These are phyloP conservation scores for Pissodes strobi DNA, from an alignment of 1,140 invertebrate species.

Conservation along the genomic window DNA sequence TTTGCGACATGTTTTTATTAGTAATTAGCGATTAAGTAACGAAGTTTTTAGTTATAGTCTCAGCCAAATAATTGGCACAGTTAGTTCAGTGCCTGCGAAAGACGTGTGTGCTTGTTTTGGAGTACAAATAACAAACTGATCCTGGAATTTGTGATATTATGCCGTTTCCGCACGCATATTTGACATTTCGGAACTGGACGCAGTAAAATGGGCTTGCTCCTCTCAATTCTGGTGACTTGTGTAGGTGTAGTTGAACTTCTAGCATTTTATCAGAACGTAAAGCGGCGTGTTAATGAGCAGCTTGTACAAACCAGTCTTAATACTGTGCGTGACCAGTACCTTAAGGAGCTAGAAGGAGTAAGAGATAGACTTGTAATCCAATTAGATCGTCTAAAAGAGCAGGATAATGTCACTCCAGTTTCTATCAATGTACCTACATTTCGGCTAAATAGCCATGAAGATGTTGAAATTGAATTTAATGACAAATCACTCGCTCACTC, in stretches of 20 bases:
- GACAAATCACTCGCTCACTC: slow-evolving; percentile 14
- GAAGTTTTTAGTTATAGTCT: slow-evolving; percentile 39
- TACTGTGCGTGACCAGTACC: slow-evolving; percentile 16
- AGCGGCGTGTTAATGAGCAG: slow-evolving; percentile 34
- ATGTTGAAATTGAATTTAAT: slow-evolving; percentile 38
- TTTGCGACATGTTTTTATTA: slow-evolving; percentile 15
- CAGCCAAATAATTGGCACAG: slow-evolving; percentile 40
- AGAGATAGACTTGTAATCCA: slow-evolving; percentile 9
- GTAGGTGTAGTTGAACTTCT: slow-evolving; percentile 71
- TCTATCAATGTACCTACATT: slow-evolving; percentile 2
- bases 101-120: background rate
- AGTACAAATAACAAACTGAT: background rate
- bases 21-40: slow-evolving; percentile 43
- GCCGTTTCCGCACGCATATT: slow-evolving; percentile 17
- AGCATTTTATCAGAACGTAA: slow-evolving; percentile 62
- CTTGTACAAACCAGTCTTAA: slow-evolving; percentile 3
- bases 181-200: background rate
- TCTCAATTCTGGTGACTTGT: slow-evolving; percentile 73
- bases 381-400: background rate
- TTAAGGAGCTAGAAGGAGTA: slow-evolving; percentile 25
- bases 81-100: slow-evolving; percentile 13
- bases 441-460: slow-evolving; percentile 36
- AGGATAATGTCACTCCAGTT: background rate
- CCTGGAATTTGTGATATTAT: slow-evolving; percentile 28
- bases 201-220: slow-evolving; percentile 65